A percentile compares a stretch with the other conserved stretches of the same genome.
phyloP scores from a whole-genome alignment of 2,113 vertebrate genomes.

The Lichenostomus cassidix region DNA sequence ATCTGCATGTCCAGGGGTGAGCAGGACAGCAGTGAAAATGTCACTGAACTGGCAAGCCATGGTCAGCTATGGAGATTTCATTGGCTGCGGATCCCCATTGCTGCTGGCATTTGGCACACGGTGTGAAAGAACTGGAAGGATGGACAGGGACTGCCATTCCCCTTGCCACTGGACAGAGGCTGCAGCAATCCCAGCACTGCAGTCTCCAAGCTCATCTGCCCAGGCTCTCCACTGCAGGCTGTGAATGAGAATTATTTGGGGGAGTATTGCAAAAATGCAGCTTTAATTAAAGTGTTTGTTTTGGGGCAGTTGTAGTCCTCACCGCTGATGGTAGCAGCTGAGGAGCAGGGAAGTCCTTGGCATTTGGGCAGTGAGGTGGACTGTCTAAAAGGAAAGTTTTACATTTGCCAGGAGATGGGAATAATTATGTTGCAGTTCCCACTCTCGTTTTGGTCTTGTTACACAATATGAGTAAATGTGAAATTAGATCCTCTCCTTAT shows the following conservation, averaged over 20 bases:
- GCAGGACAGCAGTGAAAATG: background rate
- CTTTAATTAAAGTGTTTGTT: background rate
- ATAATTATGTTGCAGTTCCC: background rate
- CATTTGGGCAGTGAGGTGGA: background rate
- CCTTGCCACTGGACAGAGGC: background rate
- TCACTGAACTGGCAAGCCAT: background rate
- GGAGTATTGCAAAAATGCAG: background rate
- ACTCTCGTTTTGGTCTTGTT: constrained; percentile 15
- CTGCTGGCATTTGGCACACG: background rate
- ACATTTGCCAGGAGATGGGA: background rate
- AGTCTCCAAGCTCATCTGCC: rapidly evolving
- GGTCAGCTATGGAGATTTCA: background rate
- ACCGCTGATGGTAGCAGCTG: rapidly evolving
- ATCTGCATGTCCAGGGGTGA: background rate
- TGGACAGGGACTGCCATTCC: background rate
- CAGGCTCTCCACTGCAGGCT: background rate
- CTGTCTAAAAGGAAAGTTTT: background rate
- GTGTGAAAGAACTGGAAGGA: background rate
- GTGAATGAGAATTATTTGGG: background rate
- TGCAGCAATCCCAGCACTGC: background rate
- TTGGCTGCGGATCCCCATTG: rapidly evolving
- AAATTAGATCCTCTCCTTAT: background rate
- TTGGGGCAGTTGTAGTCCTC: background rate
- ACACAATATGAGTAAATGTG: background rate
- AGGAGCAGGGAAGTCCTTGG: background rate